Evolutionary conservation across 2,797 vertebrate genomes (phyloP), one percentile per base, ranked within the genome.

Genomic region (Pipistrellus kuhlii): DNA sequence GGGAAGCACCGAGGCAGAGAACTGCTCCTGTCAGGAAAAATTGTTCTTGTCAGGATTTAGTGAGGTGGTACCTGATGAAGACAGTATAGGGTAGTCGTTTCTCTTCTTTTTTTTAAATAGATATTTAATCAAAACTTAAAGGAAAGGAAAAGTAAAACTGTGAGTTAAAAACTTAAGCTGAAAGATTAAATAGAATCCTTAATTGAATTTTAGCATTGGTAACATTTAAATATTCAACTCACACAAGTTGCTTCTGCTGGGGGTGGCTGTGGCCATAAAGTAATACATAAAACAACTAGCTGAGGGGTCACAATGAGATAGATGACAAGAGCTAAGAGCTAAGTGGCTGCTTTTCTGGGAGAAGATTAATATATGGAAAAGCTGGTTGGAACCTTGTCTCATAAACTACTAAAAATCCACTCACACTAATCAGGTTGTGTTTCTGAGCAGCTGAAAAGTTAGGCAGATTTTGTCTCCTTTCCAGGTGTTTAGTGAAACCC

Each of bases 311-410:
- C 96, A 95, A 88, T 95, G 97, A 97, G 55, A 35, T 96, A 98
- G 11, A 48, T 48, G 46, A 48, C 97, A 94, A 98, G 95, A 97
- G 97, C 96, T 98, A 98, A 97, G 96, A 55, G 32, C 32, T 75
- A 76, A 98, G 95, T 81, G 94, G 12, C 1, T 66, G 32, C 77
- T 95, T 95, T 96, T 92, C 90, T 96, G 76, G 88, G 84, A 98
- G 98, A 98, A 98, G 98, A 98, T 98, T 35, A 98, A 96, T 95
- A 97, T 96, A 98, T 98, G 98, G 98, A 98, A 97, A 96, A 97
- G 91, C 75, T 83, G 46, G 32, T 85, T 92, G 75, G 90, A 98
- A 97, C 97, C 98, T 98, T 98, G 97, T 98, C 98, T 98, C 98
- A 98, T 98, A 98, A 98, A 97, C 97, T 97, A 93, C 96, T 97